These are phyloP conservation scores for Leptonema lineaticorne DNA, from an alignment of 1,140 invertebrate genomes.

Conservation along the genomic window DNA sequence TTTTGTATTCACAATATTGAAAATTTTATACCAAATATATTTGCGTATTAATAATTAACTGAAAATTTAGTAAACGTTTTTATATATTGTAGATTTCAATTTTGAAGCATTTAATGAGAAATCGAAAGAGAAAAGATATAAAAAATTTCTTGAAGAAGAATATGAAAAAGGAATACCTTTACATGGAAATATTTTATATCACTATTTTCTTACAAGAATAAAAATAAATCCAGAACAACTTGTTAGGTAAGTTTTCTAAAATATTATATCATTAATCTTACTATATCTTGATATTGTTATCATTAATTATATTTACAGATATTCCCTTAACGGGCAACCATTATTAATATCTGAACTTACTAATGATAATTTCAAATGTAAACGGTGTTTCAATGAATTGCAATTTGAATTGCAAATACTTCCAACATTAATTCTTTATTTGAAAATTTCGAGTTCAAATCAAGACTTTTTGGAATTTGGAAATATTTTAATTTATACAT, in stretches of 20 bases:
- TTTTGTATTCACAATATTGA: too few relatives aligned
- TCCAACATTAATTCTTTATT: slow-evolving; percentile 71
- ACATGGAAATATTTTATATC: slow-evolving; percentile 75
- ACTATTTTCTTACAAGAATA: slow-evolving; percentile 70
- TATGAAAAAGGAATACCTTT: slow-evolving; percentile 73
- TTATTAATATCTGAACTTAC: slow-evolving; percentile 62
- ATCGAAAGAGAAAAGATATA: background rate
- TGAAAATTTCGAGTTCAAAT: slow-evolving; percentile 58
- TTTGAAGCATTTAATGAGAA: background rate
- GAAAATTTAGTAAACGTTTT: background rate
- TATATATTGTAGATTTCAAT: background rate
- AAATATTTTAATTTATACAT: slow-evolving; percentile 73
- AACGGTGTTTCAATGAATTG: slow-evolving; percentile 66
- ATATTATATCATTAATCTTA: too few relatives aligned
- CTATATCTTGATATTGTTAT: background rate
- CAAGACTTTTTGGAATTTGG: slow-evolving; percentile 69
- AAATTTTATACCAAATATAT: too few relatives aligned
- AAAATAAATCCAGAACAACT: slow-evolving; percentile 73
- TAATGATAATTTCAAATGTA: slow-evolving; percentile 58
- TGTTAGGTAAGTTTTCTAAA: slow-evolving; percentile 60
- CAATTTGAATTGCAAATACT: slow-evolving; percentile 77
- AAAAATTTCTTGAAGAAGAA: slow-evolving; percentile 54
- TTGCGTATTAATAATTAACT: background rate
- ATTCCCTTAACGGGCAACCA: slow-evolving; percentile 63
- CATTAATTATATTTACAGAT: slow-evolving; percentile 51